Evolutionary conservation across 53 echinoderm and acorn worm genomes (phyloP), one percentile per base, ranked within the genome.

Genomic region (Hippasteria phrygiana): DNA sequence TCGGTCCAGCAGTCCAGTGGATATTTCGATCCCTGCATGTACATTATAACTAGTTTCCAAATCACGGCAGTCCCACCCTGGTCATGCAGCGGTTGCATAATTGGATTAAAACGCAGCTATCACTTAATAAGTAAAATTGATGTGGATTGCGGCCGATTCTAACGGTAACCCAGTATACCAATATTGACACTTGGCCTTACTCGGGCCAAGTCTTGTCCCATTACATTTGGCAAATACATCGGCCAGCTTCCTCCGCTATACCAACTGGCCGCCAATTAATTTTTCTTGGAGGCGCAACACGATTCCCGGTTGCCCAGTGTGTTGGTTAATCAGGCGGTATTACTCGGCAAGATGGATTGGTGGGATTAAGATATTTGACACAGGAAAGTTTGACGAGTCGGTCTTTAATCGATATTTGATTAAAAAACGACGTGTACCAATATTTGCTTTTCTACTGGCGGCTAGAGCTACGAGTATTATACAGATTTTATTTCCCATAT

Each of bases 381-480:
- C 8, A 59, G 59, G 22, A 22, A 59, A 24, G 34, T 14, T 26
- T 29, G 67, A 13, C 33, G 11, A 66, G 67, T 66, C 34, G 9
- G 32, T 66, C 36, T n/a, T n/a, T 36, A 66, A 66, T 66, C 67
- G 67, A 66, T 66, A 22, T 35, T 66, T 59, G 59, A 59, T 59
- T 59, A 26, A 59, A 59, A 59, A 59, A 24, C 59, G 3, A n/a
- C n/a, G 59, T 59, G 59, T 59, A 8, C 59, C n/a, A 59, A 59
- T 59, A 59, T 59, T 59, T 59, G 59, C 59, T 59, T 59, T 59
- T 59, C 59, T 51, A 51, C 16, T 17, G 59, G 59, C 59, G 59
- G 24, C 3, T n/a, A 4, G n/a, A 18, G n/a, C 22, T 18, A 20
- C 26, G 26, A n/a, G n/a, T n/a, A n/a, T n/a, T n/a, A n/a, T n/a